These are phyloP conservation scores for Trachelus tabidus DNA, from an alignment of 2,888 invertebrate species.

Conservation along the genomic window DNA sequence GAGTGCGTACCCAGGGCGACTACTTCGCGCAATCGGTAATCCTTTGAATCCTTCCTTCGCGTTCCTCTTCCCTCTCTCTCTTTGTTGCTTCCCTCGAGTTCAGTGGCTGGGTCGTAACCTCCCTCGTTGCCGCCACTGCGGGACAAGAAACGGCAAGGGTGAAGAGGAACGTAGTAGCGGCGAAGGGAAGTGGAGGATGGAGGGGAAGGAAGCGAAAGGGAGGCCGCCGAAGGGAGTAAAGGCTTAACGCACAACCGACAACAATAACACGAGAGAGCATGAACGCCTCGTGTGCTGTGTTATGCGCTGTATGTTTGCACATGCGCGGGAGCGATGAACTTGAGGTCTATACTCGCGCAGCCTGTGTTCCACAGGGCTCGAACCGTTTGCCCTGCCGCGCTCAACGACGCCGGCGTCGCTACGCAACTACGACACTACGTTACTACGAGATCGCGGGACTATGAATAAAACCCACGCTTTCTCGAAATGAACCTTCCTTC, in stretches of 20 bases:
- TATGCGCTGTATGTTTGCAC: slow-evolving; percentile 52
- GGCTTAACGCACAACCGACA: slow-evolving; percentile 18
- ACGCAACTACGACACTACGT: slow-evolving; percentile 3
- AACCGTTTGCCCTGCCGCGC: too few relatives aligned
- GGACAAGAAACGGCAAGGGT: too few relatives aligned
- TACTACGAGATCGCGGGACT: background rate
- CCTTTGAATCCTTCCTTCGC: background rate
- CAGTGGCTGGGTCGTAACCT: background rate
- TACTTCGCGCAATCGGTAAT: too few relatives aligned
- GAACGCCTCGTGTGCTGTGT: slow-evolving; percentile 35
- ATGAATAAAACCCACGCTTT: background rate
- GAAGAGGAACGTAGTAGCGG: too few relatives aligned
- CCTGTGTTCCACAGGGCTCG: slow-evolving; percentile 12
- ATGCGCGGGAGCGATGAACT: slow-evolving; percentile 61
- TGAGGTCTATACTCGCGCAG: slow-evolving; percentile 32
- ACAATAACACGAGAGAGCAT: slow-evolving; percentile 25
- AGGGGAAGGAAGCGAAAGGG: slow-evolving; percentile 1
- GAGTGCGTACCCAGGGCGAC: too few relatives aligned
- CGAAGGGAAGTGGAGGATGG: background rate
- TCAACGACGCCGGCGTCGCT: background rate
- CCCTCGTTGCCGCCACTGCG: background rate
- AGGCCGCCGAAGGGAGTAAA: slow-evolving; percentile 21
- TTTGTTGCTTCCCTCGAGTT: background rate
- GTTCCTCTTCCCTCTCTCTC: background rate
- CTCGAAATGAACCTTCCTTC: background rate